These are phyloP conservation scores for Acromyrmex charruanus DNA, from an alignment of 1,140 invertebrate genomes.

Conservation along the genomic window DNA sequence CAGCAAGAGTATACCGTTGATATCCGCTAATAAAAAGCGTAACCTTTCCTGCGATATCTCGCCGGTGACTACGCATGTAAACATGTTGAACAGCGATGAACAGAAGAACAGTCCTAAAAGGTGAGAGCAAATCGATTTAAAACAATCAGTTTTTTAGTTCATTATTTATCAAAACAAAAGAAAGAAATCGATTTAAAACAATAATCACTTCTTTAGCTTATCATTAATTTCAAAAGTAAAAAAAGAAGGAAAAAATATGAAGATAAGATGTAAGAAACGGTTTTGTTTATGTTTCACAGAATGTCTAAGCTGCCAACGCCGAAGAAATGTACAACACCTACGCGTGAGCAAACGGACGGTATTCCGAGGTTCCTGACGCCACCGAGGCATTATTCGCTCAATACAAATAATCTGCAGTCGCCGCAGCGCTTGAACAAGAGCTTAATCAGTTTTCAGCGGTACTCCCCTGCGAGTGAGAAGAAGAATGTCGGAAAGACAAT, in stretches of 20 bases:
- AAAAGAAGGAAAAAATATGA: neutral
- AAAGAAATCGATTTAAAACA: neutral
- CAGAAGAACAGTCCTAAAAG: constrained; percentile 72
- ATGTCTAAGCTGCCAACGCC: constrained; percentile 59
- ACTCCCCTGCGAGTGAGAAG: constrained; percentile 46
- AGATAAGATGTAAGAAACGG: neutral
- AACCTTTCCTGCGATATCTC: constrained; percentile 77
- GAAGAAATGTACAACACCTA: constrained; percentile 64
- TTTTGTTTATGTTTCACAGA: constrained; percentile 52
- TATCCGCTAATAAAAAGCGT: constrained; percentile 61
- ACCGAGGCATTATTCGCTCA: constrained; percentile 56
- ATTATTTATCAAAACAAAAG: neutral
- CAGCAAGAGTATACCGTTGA: neutral
- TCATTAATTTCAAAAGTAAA: neutral
- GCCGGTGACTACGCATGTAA: constrained; percentile 80
- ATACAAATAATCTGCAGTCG: constrained; percentile 45
- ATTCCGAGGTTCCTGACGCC: constrained; percentile 67
- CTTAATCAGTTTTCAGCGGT: constrained; percentile 41
- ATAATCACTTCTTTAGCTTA: no score
- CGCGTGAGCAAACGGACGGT: constrained; percentile 30
- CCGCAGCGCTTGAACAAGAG: constrained; percentile 51
- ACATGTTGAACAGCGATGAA: constrained; percentile 72
- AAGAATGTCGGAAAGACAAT: constrained; percentile 4
- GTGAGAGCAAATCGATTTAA: constrained; percentile 47
- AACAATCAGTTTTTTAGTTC: neutral